phyloP scores from a whole-genome alignment of 2,797 vertebrate species.

The Diplodus sargus region DNA sequence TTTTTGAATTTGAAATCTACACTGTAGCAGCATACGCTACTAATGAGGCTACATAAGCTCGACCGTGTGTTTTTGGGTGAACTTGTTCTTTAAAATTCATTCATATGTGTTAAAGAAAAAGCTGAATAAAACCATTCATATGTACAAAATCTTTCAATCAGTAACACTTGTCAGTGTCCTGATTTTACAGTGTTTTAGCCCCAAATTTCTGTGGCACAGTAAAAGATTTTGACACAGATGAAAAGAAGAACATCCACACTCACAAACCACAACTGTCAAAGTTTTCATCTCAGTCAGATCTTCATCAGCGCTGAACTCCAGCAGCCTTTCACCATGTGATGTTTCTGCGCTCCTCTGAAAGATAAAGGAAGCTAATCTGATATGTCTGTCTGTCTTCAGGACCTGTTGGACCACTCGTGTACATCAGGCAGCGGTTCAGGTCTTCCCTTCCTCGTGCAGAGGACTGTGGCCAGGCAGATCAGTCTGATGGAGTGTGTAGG shows the following conservation, averaged over 20 bases:
- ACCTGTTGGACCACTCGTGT: conserved; percentile 87
- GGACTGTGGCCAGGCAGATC: conserved; percentile 89
- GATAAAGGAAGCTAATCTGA: background rate
- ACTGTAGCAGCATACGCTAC: no score
- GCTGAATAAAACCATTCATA: background rate
- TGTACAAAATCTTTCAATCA: background rate
- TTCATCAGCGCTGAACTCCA: background rate
- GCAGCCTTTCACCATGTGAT: background rate
- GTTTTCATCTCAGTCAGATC: background rate
- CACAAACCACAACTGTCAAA: background rate
- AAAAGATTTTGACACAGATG: background rate
- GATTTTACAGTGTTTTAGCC: background rate
- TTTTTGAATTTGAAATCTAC: no score
- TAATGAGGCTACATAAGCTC: no score
- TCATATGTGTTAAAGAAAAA: background rate
- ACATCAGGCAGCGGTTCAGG: conserved; percentile 89
- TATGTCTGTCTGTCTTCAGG: conserved; percentile 69
- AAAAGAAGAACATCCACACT: background rate
- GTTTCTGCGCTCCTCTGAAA: background rate
- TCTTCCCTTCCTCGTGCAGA: conserved; percentile 89
- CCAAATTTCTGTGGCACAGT: background rate
- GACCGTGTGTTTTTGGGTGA: background rate
- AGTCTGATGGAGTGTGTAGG: conserved; percentile 89
- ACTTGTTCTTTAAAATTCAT: background rate
- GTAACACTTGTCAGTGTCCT: background rate